Conservation (phyloP, 1,140 invertebrate species). For the Conus betulinus region DNA sequence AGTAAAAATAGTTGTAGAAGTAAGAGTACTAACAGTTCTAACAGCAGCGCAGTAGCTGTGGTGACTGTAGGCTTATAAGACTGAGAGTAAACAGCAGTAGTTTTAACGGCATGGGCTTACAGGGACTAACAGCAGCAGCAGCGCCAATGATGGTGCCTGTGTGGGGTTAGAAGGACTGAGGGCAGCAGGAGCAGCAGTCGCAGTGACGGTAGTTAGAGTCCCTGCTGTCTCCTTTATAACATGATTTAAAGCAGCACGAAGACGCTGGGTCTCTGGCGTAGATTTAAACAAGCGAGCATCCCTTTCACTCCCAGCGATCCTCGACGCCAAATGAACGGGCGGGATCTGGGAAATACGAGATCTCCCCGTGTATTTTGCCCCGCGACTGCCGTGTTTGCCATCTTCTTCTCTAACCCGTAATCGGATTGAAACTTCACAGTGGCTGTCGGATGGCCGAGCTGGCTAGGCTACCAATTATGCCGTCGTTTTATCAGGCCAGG, state of each 20-base stretch:
- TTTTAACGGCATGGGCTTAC: too few species aligned
- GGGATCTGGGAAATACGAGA: background rate
- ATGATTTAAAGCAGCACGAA: background rate
- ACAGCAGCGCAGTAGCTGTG: too few species aligned
- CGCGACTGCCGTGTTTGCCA: background rate
- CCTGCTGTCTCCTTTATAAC: background rate
- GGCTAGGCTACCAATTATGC: conserved; percentile 18
- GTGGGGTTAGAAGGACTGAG: too few species aligned
- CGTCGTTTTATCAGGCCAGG: background rate
- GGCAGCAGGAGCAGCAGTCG: background rate
- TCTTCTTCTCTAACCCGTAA: conserved; percentile 19
- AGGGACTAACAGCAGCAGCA: too few species aligned
- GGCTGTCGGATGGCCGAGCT: background rate
- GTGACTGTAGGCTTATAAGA: too few species aligned
- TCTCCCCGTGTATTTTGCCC: background rate
- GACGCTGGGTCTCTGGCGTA: background rate
- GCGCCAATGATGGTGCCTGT: too few species aligned
- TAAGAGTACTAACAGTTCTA: too few species aligned
- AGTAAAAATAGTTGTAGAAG: too few species aligned
- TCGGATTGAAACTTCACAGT: conserved; percentile 25
- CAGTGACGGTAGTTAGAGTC: background rate
- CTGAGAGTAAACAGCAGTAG: too few species aligned
- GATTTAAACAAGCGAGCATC: background rate
- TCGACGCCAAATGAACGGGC: background rate
- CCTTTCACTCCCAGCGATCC: background rate